phyloP scores from a whole-genome alignment of 1,140 invertebrate species.

The Brachionus asplanchnoidis region DNA sequence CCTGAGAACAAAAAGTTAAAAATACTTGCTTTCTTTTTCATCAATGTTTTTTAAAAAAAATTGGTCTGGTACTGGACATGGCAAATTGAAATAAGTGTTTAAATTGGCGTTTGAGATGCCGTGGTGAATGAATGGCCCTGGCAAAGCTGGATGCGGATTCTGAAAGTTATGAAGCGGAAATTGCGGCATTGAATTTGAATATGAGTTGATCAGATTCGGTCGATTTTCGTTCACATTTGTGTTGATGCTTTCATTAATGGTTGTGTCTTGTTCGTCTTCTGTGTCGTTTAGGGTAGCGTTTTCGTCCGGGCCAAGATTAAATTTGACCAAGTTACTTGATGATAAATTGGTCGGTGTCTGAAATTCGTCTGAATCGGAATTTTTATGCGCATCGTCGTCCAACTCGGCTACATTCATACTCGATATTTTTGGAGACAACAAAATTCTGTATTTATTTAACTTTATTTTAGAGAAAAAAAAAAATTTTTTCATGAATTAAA shows the following conservation, averaged over 20 bases:
- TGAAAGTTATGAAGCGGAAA: slow-evolving; percentile 7
- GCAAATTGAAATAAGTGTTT: background rate
- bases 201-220: slow-evolving; percentile 16
- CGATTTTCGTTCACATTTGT: background rate
- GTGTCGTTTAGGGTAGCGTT: background rate
- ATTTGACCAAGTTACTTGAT: background rate
- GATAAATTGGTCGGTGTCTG: background rate
- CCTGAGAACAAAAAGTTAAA: background rate
- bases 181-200: slow-evolving; percentile 40
- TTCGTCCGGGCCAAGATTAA: slow-evolving; percentile 17
- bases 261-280: slow-evolving; percentile 26
- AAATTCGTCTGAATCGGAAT: slow-evolving; percentile 5
- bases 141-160: background rate
- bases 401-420: slow-evolving; percentile 29
- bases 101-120: background rate
- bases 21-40: slow-evolving; percentile 39
- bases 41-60: slow-evolving; percentile 1
- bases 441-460: background rate
- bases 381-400: background rate
- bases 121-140: background rate
- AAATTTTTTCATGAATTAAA: background rate
- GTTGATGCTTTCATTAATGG: background rate
- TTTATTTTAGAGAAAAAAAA: background rate
- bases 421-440: background rate
- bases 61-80: background rate